These are phyloP conservation scores for Kryptolebias marmoratus DNA, from an alignment of 2,113 vertebrate species.

Conservation along the genomic window DNA sequence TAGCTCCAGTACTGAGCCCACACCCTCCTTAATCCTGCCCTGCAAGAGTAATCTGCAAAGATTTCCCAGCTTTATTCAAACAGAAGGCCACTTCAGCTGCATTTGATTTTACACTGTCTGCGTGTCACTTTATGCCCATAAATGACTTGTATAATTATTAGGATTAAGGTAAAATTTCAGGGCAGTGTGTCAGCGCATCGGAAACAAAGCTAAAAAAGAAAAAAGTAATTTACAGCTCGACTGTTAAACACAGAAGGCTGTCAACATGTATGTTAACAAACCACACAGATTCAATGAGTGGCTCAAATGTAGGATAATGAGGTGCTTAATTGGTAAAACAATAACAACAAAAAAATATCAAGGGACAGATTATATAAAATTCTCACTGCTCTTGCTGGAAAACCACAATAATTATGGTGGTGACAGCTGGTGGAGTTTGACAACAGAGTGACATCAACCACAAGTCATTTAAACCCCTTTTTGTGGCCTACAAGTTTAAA, in stretches of 20 bases:
- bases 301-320: slow-evolving; percentile 13
- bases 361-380: slow-evolving; percentile 40
- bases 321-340: slow-evolving; percentile 2
- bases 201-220: neutral
- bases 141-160: neutral
- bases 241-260: neutral
- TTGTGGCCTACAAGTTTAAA: slow-evolving; percentile 22
- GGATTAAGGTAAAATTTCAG: neutral
- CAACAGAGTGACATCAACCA: slow-evolving; percentile 36
- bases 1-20: too few relatives aligned
- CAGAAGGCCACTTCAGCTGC: neutral
- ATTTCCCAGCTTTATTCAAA: neutral
- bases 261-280: slow-evolving; percentile 26
- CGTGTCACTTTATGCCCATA: neutral
- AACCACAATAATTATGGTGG: slow-evolving; percentile 53
- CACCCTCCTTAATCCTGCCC: too few relatives aligned
- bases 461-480: slow-evolving; percentile 33
- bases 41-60: too few relatives aligned
- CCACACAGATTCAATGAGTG: slow-evolving; percentile 7
- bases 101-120: neutral
- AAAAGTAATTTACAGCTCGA: neutral
- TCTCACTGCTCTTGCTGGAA: slow-evolving; percentile 46
- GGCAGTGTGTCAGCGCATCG: neutral
- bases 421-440: slow-evolving; percentile 53
- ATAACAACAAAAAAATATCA: neutral